Evolutionary conservation across 2,888 invertebrate genomes (phyloP).

Genomic region (Drosophila mimica): DNA sequence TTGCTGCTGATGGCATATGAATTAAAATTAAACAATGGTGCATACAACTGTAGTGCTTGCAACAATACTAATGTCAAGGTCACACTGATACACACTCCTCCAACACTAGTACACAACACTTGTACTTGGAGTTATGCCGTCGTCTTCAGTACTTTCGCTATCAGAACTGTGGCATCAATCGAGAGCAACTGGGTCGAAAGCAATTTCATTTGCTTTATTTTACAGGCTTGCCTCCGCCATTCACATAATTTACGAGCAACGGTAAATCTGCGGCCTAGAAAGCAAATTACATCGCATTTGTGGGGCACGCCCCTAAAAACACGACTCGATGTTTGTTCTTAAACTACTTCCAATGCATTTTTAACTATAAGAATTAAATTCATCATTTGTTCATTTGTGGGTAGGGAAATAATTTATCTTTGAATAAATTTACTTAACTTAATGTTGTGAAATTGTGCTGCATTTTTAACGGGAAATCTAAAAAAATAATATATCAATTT

Average conservation of each 20-base stretch:
- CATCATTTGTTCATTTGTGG: not conserved
- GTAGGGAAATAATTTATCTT: not conserved
- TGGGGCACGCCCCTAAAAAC: not conserved
- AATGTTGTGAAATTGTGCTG: not conserved
- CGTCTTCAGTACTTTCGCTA: slow-evolving; percentile 41
- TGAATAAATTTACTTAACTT: not conserved
- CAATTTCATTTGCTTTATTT: slow-evolving; percentile 1
- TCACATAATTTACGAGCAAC: slow-evolving; percentile 42
- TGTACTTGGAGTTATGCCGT: slow-evolving; percentile 1
- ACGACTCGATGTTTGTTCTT: slow-evolving; percentile 3
- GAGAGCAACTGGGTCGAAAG: slow-evolving; percentile 8
- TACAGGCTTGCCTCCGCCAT: slow-evolving; percentile 8
- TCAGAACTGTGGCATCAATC: slow-evolving; percentile 41
- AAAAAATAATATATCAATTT: not conserved
- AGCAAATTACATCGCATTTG: slow-evolving; percentile 17
- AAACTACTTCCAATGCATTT: not conserved
- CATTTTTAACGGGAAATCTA: not conserved
- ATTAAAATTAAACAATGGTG: slow-evolving; percentile 35
- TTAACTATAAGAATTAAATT: not conserved
- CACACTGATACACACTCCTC: slow-evolving; percentile 8
- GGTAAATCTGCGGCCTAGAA: slow-evolving; percentile 31
- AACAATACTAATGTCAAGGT: slow-evolving; percentile 67
- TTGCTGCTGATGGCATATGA: slow-evolving; percentile 33
- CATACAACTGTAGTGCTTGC: slow-evolving; percentile 17
- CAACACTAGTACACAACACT: slow-evolving; percentile 8